Conservation (phyloP, 1,140 invertebrate genomes). For the Sipha flava region DNA sequence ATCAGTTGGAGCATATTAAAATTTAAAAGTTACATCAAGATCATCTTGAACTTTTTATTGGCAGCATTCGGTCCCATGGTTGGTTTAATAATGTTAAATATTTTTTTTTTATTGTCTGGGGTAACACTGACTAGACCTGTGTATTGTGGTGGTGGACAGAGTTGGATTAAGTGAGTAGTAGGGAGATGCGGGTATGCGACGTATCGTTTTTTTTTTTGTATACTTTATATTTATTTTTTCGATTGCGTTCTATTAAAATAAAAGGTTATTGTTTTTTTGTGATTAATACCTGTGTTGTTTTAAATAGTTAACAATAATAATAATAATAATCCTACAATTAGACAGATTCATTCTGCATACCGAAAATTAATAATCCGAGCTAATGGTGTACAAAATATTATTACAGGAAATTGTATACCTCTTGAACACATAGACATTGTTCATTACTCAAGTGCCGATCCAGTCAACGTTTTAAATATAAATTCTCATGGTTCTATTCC, state of each 20-base stretch:
- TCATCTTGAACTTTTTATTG: neutral
- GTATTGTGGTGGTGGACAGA: no score
- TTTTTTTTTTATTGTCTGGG: no score
- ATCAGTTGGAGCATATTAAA: neutral
- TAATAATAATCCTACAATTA: neutral
- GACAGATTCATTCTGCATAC: neutral
- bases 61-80: neutral
- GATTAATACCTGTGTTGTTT: no score
- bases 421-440: neutral
- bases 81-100: no score
- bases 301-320: no score
- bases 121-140: no score
- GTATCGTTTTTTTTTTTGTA: no score
- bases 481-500: neutral
- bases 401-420: neutral
- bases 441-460: neutral
- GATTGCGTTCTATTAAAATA: no score
- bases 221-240: no score
- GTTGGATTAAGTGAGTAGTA: no score
- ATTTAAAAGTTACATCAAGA: neutral
- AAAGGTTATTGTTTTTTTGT: no score
- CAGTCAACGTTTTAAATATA: neutral
- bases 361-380: neutral
- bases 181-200: no score
- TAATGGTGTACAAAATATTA: neutral